Evolutionary conservation across 2,797 vertebrate species (phyloP).

Genomic region (Heliangelus exortis): DNA sequence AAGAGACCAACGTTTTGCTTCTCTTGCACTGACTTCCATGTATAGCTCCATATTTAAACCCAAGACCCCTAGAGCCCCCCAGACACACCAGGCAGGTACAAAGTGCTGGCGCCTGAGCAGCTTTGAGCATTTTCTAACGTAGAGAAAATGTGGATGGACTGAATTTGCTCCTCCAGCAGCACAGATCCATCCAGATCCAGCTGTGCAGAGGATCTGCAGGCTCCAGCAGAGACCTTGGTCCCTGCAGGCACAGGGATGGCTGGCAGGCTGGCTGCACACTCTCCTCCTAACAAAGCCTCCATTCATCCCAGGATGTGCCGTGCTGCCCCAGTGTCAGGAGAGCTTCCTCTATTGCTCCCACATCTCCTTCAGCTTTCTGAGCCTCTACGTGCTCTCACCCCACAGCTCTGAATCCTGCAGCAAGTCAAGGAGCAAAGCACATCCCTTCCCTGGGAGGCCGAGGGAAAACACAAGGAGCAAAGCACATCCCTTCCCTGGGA

Average conservation of each 20-base stretch:
- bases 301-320: background rate
- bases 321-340: background rate
- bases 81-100: background rate
- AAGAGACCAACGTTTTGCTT: background rate
- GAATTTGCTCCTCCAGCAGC: background rate
- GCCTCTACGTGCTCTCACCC: rapidly evolving
- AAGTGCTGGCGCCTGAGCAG: background rate
- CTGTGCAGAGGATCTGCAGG: background rate
- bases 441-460: background rate
- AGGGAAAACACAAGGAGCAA: background rate
- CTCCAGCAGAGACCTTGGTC: background rate
- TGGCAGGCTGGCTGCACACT: background rate
- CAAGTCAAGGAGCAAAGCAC: background rate
- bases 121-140: background rate
- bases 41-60: background rate
- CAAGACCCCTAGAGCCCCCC: background rate
- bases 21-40: background rate
- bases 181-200: background rate
- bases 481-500: background rate
- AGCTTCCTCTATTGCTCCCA: background rate
- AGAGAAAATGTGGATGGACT: background rate
- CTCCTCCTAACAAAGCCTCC: background rate
- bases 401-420: background rate
- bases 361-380: background rate
- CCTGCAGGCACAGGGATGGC: rapidly evolving